Base-by-base conservation (phyloP, 2,797 vertebrate species). In the Ctenopoma kingsleyae region DNA sequence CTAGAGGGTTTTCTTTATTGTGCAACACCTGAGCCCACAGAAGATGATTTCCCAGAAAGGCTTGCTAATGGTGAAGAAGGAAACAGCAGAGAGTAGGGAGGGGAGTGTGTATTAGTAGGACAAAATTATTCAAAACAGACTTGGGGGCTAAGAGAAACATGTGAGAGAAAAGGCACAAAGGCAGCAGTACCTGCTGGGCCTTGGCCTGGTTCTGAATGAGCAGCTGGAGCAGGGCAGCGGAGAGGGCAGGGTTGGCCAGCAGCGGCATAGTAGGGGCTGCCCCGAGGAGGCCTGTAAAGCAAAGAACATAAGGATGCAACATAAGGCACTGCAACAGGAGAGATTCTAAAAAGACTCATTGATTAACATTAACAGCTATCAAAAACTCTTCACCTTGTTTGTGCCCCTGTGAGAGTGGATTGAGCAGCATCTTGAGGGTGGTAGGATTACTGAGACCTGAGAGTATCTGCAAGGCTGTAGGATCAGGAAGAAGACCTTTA, bases 401-500 rank as follows among this genome's bases (percentile, higher is more conserved):
- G 70, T 94, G 94, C 1, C 93, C 94, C 0, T 95, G 97, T n/a
- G 94, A 92, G 60, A 98, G 89, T 0, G 97, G 95, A 68, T 93
- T 95, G 54, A 99, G 92, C 76, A 98, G 94, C 78, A 98, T 95
- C 90, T 97, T 97, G 6, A 99, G 91, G 0, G 97, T 94, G 0
- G 97, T 93, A 0, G 97, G 95, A 52, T 97, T 97, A 25, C 94
- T 97, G 62, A 99, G 92, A 71, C 94, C 94, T 55, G 88, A 93
- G 16, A 98, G 95, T 9, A 98, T 95, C 86, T 99, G 97, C 68
- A 98, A 93, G 49, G 96, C 83, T 12, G 86, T 97, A 1, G 97
- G 97, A 70, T 98, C 97, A 0, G 97, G 97, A 2, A 99, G 95
- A 41, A 99, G 97, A 19, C 97, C 97, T 75, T 98, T 98, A 11